Evolutionary conservation across 2,113 vertebrate genomes (phyloP), one percentile per base, ranked within the genome.

Genomic region (Lampris incognitus): DNA sequence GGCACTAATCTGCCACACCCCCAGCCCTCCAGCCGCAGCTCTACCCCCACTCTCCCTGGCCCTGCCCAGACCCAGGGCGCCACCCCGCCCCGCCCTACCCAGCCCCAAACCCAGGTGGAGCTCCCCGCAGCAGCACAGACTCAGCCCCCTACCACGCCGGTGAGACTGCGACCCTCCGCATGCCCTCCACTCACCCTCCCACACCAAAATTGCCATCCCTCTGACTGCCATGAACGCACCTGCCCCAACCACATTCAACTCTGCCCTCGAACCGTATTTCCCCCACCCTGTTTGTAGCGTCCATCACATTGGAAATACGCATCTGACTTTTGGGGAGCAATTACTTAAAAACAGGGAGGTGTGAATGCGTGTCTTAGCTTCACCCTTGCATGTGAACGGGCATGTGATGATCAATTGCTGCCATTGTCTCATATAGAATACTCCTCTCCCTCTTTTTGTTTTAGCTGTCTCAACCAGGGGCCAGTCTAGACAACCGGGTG

Each of bases 81-180:
- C 38, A 87, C 89, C 81, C 95, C 96, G 69, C 92, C 96, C 56
- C 91, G 94, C 4, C 95, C 96, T 6, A 90, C 94, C 55, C 96
- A 95, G 88, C 94, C 95, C 69, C 96, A 95, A 9, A 94, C 96
- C 70, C 96, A 96, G 91, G 89, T 92, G 69, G 96, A 96, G 51
- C 94, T 95, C 0, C 95, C 96, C 59, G 74, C 90, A 60, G 78
- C 86, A 73, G 82, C 86, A 11, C 92, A 93, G 88, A 85, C 90
- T 82, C 95, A 96, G 85, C 95, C 95, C 76, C 97, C 98, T 3
- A 94, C 95, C 92, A 98, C 97, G 65, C 97, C 97, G 91, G 97
- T 99, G 92, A 98, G 98, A 94, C 79, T 60, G 82, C 91, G 89
- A 82, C 76, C 80, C 82, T 82, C 64, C 67, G 87, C 87, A 90